Conservation (phyloP, 2,888 invertebrate species). For the Polydrusus cervinus region DNA sequence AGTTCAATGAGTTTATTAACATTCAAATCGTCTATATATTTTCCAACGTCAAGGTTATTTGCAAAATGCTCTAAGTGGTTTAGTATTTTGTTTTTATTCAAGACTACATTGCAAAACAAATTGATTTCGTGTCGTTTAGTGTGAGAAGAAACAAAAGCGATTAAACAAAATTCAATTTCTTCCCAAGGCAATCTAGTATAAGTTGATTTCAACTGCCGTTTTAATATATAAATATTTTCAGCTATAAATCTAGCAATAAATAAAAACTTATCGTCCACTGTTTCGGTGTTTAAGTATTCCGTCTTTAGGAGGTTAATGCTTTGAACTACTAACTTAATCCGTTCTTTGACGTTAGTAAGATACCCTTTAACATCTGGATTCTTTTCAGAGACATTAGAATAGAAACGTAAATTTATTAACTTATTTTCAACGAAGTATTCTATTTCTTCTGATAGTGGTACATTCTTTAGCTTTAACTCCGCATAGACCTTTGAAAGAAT, state of each 20-base stretch:
- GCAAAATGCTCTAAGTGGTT: conserved; percentile 11
- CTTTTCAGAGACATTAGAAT: neutral
- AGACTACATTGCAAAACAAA: conserved; percentile 14
- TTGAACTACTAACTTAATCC: too few species aligned
- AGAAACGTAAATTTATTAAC: conserved; percentile 13
- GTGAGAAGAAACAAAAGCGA: neutral
- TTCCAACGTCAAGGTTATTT: neutral
- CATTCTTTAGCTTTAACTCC: conserved; percentile 23
- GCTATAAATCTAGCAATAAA: conserved; percentile 26
- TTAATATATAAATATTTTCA: conserved; percentile 17
- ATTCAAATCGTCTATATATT: neutral
- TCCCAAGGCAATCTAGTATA: conserved; percentile 31
- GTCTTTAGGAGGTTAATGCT: too few species aligned
- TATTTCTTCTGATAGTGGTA: conserved; percentile 15
- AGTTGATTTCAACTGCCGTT: conserved; percentile 11
- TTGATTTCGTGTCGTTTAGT: conserved; percentile 5
- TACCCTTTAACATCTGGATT: neutral
- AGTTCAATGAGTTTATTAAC: neutral
- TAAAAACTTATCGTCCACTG: neutral
- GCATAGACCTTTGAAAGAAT: conserved; percentile 23
- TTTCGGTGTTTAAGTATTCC: too few species aligned
- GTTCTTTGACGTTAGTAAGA: too few species aligned
- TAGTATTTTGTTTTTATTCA: conserved; percentile 15
- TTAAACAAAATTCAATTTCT: conserved; percentile 38
- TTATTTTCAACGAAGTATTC: conserved; percentile 12